phyloP scores from a whole-genome alignment of 2,888 invertebrate species.

The Ophion obscuratus region DNA sequence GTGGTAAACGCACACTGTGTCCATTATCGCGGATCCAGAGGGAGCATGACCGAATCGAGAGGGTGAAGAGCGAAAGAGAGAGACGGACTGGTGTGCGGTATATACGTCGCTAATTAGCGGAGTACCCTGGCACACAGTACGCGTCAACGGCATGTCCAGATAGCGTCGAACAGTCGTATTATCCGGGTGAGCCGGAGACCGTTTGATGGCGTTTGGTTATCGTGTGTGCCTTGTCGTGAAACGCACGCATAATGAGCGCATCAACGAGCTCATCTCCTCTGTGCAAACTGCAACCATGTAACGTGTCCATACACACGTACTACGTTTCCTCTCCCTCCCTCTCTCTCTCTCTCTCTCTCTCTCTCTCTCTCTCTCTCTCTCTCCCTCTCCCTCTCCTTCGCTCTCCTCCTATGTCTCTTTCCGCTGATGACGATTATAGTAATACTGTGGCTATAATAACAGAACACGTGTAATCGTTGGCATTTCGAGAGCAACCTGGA shows the following conservation, averaged over 20 bases:
- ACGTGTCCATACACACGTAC: constrained; percentile 27
- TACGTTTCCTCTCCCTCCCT: constrained; percentile 8
- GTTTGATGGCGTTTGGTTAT: constrained; percentile 64
- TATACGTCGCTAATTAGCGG: constrained; percentile 60
- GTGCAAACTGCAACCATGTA: constrained; percentile 59
- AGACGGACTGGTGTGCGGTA: constrained; percentile 41
- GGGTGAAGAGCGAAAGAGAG: constrained; percentile 8
- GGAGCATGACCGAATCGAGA: constrained; percentile 1
- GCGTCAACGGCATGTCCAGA: constrained; percentile 72
- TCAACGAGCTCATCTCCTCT: constrained; percentile 66
- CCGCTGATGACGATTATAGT: constrained; percentile 37
- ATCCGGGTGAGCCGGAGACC: constrained; percentile 57
- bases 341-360: constrained; percentile 16
- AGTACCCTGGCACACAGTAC: constrained; percentile 34
- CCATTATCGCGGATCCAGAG: constrained; percentile 20
- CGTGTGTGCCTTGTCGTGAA: constrained; percentile 55
- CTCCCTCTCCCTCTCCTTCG: constrained; percentile 13
- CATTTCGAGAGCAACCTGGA: constrained; percentile 58
- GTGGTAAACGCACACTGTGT: not conserved
- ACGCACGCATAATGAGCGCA: constrained; percentile 67
- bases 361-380: constrained; percentile 23
- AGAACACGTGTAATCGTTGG: constrained; percentile 64
- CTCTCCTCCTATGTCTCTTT: not conserved
- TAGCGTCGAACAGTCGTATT: constrained; percentile 73
- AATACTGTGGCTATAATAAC: constrained; percentile 51